Evolutionary conservation across 2,113 vertebrate species (phyloP).

Genomic region (Bos javanicus): DNA sequence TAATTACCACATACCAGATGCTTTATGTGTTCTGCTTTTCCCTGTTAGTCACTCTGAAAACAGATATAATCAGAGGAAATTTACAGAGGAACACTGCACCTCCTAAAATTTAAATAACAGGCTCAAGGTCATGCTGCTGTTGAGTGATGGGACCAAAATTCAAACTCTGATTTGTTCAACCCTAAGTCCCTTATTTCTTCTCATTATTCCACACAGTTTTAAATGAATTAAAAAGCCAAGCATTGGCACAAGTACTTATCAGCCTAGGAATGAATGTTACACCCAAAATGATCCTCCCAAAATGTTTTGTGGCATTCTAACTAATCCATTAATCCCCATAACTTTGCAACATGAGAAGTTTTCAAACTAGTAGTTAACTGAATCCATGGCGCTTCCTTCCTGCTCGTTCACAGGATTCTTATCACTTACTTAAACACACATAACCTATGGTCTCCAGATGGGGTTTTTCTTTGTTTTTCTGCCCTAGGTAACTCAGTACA

Average conservation of each 20-base stretch:
- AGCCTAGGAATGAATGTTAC: background rate
- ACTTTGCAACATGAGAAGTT: background rate
- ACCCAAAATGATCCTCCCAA: background rate
- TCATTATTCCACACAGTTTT: background rate
- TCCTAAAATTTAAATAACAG: background rate
- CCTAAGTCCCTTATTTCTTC: background rate
- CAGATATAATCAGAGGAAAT: background rate
- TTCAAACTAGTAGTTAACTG: background rate
- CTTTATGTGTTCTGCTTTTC: background rate
- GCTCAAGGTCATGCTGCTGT: background rate
- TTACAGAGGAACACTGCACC: background rate
- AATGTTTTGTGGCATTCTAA: background rate
- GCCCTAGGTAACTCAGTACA: background rate
- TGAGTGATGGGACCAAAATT: background rate
- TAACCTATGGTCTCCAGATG: background rate
- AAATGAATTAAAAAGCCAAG: background rate
- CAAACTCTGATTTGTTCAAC: background rate
- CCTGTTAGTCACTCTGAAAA: background rate
- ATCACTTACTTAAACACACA: background rate
- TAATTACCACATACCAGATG: background rate
- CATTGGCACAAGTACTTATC: background rate
- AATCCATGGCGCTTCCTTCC: background rate
- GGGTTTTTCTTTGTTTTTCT: background rate
- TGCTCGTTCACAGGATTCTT: background rate
- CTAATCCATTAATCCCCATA: conserved; percentile 10